These are phyloP conservation scores for Malurus elegans DNA, from an alignment of 2,113 vertebrate species.

Conservation along the genomic window DNA sequence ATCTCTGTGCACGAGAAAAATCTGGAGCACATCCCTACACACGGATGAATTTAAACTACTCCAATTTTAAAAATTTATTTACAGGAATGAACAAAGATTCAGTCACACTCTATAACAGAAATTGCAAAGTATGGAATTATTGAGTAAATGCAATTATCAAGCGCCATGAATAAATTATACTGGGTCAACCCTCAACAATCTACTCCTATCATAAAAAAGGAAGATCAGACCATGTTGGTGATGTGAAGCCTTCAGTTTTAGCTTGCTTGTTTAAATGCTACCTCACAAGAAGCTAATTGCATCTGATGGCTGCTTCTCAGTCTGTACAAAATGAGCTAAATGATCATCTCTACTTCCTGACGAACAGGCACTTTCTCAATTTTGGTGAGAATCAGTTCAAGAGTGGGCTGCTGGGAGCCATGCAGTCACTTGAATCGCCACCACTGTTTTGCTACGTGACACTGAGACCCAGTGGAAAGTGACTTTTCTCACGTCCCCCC, in stretches of 20 bases:
- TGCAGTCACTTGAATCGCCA: accelerated
- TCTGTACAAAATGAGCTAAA: background rate
- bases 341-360: background rate
- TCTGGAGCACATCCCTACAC: background rate
- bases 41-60: background rate
- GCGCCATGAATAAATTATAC: background rate
- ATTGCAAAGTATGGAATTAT: background rate
- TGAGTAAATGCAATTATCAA: background rate
- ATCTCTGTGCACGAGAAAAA: background rate
- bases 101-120: background rate
- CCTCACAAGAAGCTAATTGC: background rate
- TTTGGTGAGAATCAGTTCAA: background rate
- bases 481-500: background rate
- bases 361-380: accelerated
- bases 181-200: background rate
- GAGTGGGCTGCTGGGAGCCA: background rate
- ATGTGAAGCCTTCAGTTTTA: background rate
- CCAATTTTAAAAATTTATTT: background rate
- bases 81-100: background rate
- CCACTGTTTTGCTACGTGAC: background rate
- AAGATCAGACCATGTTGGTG: background rate
- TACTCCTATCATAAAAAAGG: background rate
- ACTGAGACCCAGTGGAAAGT: background rate
- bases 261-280: background rate
- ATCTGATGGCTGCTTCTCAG: background rate